phyloP scores from a whole-genome alignment of 2,888 invertebrate species.

The Trypoxylon attenuatum region DNA sequence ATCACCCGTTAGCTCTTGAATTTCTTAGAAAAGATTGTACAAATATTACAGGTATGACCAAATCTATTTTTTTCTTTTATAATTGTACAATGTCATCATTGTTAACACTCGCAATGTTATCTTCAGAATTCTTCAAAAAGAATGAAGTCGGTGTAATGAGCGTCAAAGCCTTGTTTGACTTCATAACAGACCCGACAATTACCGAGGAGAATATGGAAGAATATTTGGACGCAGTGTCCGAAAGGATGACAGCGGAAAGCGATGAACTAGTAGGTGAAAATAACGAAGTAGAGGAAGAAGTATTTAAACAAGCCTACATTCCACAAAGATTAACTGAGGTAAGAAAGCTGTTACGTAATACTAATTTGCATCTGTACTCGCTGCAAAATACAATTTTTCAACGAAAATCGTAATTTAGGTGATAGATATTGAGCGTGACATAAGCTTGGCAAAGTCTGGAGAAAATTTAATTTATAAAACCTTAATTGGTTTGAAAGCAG shows the following conservation, averaged over 20 bases:
- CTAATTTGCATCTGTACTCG: not conserved
- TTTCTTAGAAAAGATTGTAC: constrained; percentile 96
- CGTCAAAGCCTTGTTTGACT: constrained; percentile 94
- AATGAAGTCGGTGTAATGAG: constrained; percentile 93
- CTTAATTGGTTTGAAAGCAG: constrained; percentile 87
- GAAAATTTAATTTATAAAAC: constrained; percentile 89
- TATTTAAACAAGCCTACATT: constrained; percentile 95
- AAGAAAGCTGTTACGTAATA: constrained; percentile 37
- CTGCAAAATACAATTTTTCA: too few species aligned
- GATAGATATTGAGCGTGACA: constrained; percentile 90
- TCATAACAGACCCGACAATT: constrained; percentile 94
- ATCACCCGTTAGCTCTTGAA: constrained; percentile 96
- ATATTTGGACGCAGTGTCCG: constrained; percentile 84
- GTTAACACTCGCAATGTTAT: not conserved
- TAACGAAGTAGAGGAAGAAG: constrained; percentile 89
- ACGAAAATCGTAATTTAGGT: constrained; percentile 78
- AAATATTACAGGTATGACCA: constrained; percentile 83
- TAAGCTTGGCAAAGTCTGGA: constrained; percentile 85
- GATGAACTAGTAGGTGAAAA: constrained; percentile 81
- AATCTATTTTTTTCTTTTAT: too few species aligned
- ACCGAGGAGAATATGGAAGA: constrained; percentile 88
- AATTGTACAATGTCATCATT: not conserved
- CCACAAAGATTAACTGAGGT: constrained; percentile 95
- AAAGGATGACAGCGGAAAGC: constrained; percentile 79
- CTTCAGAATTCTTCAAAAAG: constrained; percentile 89